Evolutionary conservation across 2,888 invertebrate species (phyloP), one percentile per base, ranked within the genome.

Genomic region (Papilio gigon): DNA sequence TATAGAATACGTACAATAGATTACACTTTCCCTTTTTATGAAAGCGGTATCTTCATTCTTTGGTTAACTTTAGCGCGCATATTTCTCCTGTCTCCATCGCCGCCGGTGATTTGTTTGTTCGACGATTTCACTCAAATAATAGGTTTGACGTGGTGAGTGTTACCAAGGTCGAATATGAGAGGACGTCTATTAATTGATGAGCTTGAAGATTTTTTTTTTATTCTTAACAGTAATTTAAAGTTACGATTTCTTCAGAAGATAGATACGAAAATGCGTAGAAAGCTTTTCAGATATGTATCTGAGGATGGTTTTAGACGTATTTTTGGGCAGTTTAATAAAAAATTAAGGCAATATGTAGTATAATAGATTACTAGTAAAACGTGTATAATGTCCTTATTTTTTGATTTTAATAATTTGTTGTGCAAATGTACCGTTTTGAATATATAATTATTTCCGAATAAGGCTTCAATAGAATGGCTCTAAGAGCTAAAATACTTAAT

Each of bases 51-150:
- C 37, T 9, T 25, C 25, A 47, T 30, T 50, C 56, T 68, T 58
- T 44, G 25, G 42, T 53, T 42, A 67, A 56, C 42, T 68, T 67
- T 56, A 60, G 14, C 63, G 58, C 58, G 63, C 14, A 44, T 50
- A 25, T 62, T 30, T 6, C 56, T 37, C 53, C 42, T 53, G 53
- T 30, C 59, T 58, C 62, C 61, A 40, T 20, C 44, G 40, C 27
- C 59, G 44, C 9, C 25, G 42, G 58, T 25, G 50, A 33, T 65
- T 63, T 68, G 68, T 67, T 68, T 68, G 65, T 53, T 65, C 40
- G 60, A 5, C 37, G 68, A 60, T 68, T 68, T 68, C 65, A 40
- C 65, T 22, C 25, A 59, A 42, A 60, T 22, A 30, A 53, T 65
- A 22, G 68, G 63, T 35, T 50, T 60, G 64, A 35, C 58, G 64